Percentiles rank a stretch among this genome's conserved stretches.
Conservation (phyloP, 2,113 vertebrate genomes). For the Alethe diademata region DNA sequence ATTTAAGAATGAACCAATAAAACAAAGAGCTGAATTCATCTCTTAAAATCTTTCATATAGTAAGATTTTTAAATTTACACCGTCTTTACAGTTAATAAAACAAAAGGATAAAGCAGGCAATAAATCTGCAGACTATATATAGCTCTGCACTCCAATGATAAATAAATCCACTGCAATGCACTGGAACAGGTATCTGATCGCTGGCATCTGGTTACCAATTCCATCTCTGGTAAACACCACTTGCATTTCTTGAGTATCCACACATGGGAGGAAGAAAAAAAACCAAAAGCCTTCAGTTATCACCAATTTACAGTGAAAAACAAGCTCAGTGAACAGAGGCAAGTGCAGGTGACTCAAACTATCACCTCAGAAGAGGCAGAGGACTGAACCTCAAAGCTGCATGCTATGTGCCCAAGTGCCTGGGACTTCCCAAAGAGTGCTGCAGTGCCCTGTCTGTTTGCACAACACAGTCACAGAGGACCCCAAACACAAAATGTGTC, state of each 20-base stretch:
- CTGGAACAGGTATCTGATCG: not conserved
- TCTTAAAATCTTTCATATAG: not conserved
- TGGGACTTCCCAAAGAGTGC: not conserved
- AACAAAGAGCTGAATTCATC: not conserved
- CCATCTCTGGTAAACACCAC: not conserved
- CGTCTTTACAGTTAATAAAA: not conserved
- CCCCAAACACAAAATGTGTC: not conserved
- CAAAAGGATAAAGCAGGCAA: not conserved
- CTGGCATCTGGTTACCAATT: not conserved
- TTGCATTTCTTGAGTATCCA: not conserved
- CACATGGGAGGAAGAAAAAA: fast-evolving
- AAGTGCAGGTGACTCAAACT: not conserved
- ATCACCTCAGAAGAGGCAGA: not conserved
- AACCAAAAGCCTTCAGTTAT: not conserved
- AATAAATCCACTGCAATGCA: not conserved
- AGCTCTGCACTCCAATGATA: not conserved
- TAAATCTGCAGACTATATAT: not conserved
- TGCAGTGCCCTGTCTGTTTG: not conserved
- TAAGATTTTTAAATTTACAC: not conserved
- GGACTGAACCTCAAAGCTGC: not conserved
- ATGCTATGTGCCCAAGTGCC: fast-evolving
- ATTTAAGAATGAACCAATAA: not conserved
- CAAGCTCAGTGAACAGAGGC: fast-evolving
- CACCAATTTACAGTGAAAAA: not conserved
- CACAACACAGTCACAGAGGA: not conserved